phyloP scores from a whole-genome alignment of 1,140 invertebrate species.

The Mamestra configurata region DNA sequence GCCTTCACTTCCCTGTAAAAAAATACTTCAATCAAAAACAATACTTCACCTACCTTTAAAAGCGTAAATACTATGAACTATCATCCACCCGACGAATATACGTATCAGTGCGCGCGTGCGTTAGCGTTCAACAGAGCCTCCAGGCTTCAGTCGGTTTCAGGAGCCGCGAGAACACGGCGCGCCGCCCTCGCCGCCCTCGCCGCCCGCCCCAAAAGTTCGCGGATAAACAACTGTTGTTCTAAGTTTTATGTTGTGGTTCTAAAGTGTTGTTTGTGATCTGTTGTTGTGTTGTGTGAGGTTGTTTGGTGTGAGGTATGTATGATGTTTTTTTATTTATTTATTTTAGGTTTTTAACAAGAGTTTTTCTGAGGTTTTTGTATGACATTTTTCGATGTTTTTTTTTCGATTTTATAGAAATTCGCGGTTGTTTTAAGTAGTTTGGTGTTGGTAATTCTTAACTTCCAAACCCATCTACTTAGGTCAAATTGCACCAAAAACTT shows the following conservation, averaged over 20 bases:
- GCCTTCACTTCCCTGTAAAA: not conserved
- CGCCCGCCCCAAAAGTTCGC: constrained; percentile 29
- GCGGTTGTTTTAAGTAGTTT: no score
- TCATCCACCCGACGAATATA: not conserved
- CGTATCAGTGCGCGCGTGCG: constrained; percentile 23
- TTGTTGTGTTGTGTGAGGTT: not conserved
- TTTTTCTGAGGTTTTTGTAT: not conserved
- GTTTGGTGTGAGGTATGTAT: constrained; percentile 9
- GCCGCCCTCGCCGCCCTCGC: not conserved
- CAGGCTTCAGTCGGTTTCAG: constrained; percentile 39
- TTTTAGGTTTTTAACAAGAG: not conserved
- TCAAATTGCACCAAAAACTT: no score
- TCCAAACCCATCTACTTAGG: no score
- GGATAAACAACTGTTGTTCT: not conserved
- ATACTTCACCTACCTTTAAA: no score
- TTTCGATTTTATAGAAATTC: no score
- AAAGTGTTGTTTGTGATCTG: constrained; percentile 5
- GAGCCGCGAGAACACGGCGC: not conserved
- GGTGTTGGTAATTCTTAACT: not conserved
- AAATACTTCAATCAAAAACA: no score
- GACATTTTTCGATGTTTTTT: not conserved
- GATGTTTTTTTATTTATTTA: not conserved
- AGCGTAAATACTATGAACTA: not conserved
- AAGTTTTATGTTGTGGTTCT: constrained; percentile 7
- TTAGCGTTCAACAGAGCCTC: not conserved